These are phyloP conservation scores for Microplitis demolitor DNA, from an alignment of 1,140 invertebrate genomes.

Conservation along the genomic window DNA sequence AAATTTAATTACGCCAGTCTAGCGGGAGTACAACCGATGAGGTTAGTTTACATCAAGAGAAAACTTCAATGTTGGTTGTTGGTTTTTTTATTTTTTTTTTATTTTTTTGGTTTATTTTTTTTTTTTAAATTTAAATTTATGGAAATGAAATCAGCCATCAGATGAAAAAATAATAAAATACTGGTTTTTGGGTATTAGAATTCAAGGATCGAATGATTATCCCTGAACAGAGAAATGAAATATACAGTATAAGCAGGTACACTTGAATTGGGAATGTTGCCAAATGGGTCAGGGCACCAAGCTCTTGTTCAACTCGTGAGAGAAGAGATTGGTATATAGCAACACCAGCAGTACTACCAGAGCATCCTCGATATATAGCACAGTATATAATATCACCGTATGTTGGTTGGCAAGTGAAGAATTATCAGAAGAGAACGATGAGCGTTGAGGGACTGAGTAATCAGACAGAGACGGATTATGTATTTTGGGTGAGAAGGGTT, in stretches of 20 bases:
- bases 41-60: not conserved
- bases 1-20: constrained; percentile 22
- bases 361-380: too few relatives aligned
- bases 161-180: not conserved
- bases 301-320: constrained; percentile 5
- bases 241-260: constrained; percentile 34
- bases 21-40: constrained; percentile 9
- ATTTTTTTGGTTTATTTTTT: not conserved
- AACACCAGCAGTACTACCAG: constrained; percentile 27
- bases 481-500: too few relatives aligned
- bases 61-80: not conserved
- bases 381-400: too few relatives aligned
- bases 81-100: not conserved
- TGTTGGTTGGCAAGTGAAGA: too few relatives aligned
- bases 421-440: too few relatives aligned
- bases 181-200: constrained; percentile 8
- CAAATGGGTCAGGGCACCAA: constrained; percentile 44
- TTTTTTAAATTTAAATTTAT: not conserved
- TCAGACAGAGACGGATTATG: too few relatives aligned
- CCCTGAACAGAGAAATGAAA: constrained; percentile 38
- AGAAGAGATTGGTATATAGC: constrained; percentile 21
- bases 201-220: constrained; percentile 35
- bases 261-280: constrained; percentile 45
- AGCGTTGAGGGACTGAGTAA: too few relatives aligned
- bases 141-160: too few relatives aligned